Conservation (phyloP, 1,140 invertebrate genomes). For the Charaxes varanes region DNA sequence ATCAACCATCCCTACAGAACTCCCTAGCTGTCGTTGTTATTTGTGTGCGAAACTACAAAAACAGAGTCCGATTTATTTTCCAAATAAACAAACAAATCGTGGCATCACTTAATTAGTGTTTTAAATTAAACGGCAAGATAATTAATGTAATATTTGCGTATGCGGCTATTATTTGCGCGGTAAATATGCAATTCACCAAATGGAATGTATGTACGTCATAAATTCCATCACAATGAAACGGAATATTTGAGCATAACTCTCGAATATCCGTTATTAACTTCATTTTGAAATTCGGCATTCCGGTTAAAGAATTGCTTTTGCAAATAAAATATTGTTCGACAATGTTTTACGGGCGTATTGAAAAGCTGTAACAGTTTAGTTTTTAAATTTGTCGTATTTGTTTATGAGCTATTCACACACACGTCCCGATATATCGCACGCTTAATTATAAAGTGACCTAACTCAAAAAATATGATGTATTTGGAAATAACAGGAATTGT, state of each 20-base stretch:
- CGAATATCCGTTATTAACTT: slow-evolving; percentile 17
- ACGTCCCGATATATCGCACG: no score
- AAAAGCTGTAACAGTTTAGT: no score
- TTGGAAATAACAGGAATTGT: no score
- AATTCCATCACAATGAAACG: slow-evolving; percentile 19
- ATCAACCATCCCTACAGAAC: no score
- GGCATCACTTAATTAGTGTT: slow-evolving; percentile 18
- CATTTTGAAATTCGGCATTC: slow-evolving; percentile 10
- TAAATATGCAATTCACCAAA: slow-evolving; percentile 13
- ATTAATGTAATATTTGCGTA: slow-evolving; percentile 15
- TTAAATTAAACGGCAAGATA: slow-evolving; percentile 18
- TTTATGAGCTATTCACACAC: no score
- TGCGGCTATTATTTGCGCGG: slow-evolving; percentile 11
- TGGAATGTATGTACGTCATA: slow-evolving; percentile 13
- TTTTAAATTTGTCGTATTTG: no score
- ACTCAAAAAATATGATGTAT: no score
- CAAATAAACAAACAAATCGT: slow-evolving; percentile 10
- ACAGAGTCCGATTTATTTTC: slow-evolving; percentile 1
- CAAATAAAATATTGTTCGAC: neutral
- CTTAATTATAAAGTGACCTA: no score
- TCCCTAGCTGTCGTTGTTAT: no score
- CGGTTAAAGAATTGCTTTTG: slow-evolving; percentile 8
- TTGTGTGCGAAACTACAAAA: slow-evolving; percentile 2
- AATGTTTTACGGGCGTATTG: no score
- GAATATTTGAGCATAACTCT: slow-evolving; percentile 21